A percentile compares a stretch with the other conserved stretches of the same genome.
phyloP scores from a whole-genome alignment of 2,113 vertebrate genomes.

The Carassius gibelio region DNA sequence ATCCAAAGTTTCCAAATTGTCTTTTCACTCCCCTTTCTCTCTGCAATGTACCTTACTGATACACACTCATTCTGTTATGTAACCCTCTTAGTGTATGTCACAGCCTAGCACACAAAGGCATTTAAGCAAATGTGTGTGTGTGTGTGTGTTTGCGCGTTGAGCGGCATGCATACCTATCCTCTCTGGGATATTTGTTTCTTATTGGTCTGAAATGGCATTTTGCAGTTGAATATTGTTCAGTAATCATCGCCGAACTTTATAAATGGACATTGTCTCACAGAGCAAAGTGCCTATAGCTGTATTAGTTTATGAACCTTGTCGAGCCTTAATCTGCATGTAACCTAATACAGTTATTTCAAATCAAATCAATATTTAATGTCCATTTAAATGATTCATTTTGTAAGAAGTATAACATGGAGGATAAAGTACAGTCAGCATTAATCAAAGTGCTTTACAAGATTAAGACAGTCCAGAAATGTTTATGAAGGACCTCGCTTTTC shows the following conservation, averaged over 20 bases:
- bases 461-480: not conserved
- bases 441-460: not conserved
- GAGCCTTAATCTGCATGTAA: not conserved
- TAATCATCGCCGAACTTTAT: not conserved
- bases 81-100: slow-evolving; percentile 7
- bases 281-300: not conserved
- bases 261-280: not conserved
- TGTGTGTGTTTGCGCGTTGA: not conserved
- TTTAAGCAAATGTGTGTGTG: not conserved
- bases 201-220: not conserved
- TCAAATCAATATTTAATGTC: not conserved
- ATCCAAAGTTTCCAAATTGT: not conserved
- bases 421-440: not conserved
- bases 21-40: slow-evolving; percentile 33
- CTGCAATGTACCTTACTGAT: slow-evolving; percentile 3
- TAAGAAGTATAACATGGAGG: not conserved
- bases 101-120: slow-evolving; percentile 8
- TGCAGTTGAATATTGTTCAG: not conserved
- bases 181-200: not conserved
- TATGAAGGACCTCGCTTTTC: not conserved
- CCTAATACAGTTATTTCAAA: slow-evolving; percentile 8
- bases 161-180: not conserved
- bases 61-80: slow-evolving; percentile 30
- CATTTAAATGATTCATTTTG: not conserved
- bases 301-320: not conserved